phyloP scores from a whole-genome alignment of 2,113 vertebrate species.

The Capreolus pygargus region DNA sequence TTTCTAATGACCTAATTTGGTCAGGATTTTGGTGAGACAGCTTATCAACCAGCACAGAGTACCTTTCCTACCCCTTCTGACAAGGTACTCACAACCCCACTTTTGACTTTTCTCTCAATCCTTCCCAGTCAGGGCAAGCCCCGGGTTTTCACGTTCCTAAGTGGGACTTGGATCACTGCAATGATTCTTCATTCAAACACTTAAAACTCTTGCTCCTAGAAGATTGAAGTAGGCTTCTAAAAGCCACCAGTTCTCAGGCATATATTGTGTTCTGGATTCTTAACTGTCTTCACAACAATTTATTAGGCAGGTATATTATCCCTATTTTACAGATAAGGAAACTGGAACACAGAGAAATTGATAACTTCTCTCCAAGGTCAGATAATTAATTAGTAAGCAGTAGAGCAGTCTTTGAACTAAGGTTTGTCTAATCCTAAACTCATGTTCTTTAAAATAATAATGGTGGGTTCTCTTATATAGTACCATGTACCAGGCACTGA shows the following conservation, averaged over 20 bases:
- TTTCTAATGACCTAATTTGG: conserved; percentile 66
- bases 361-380: neutral
- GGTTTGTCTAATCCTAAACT: neutral
- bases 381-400: neutral
- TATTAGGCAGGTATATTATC: neutral
- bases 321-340: neutral
- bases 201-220: neutral
- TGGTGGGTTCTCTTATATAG: neutral
- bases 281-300: neutral
- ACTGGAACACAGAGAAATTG: neutral
- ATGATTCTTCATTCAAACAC: neutral
- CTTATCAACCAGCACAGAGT: conserved; percentile 16
- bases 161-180: neutral
- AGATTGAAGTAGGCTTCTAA: neutral
- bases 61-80: neutral
- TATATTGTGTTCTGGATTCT: neutral
- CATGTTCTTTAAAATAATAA: conserved; percentile 36
- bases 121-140: neutral
- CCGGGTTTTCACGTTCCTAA: neutral
- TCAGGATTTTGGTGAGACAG: conserved; percentile 26
- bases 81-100: neutral
- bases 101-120: neutral
- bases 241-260: neutral
- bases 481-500: neutral
- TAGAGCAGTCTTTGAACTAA: neutral